Conservation (phyloP, 2,888 invertebrate species). For the Mythimna ferrago region DNA sequence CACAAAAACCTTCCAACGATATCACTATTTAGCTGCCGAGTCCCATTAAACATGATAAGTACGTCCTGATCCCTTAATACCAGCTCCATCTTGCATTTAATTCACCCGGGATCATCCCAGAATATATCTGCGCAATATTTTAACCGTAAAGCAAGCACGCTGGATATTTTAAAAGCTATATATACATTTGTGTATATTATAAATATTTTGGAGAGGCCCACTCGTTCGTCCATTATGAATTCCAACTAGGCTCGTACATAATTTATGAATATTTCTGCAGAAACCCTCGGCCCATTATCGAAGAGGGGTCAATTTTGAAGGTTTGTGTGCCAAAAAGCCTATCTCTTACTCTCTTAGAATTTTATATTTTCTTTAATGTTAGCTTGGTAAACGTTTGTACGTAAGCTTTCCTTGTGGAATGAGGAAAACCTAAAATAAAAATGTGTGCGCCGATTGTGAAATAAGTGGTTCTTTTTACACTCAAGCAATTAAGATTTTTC, state of each 20-base stretch:
- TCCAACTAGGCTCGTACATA: constrained; percentile 59
- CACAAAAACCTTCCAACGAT: constrained; percentile 26
- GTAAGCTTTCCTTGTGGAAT: constrained; percentile 11
- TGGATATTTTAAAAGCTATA: constrained; percentile 52
- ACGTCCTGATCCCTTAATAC: constrained; percentile 28
- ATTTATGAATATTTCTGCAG: constrained; percentile 62
- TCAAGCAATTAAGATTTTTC: constrained; percentile 4
- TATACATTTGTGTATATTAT: constrained; percentile 35
- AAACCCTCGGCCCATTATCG: constrained; percentile 59
- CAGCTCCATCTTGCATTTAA: constrained; percentile 27
- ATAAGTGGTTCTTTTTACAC: not conserved
- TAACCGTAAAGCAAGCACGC: constrained; percentile 19
- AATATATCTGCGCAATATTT: constrained; percentile 41
- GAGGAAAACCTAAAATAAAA: constrained; percentile 26
- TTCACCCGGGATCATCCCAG: constrained; percentile 22
- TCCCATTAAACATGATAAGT: constrained; percentile 39
- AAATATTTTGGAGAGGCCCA: constrained; percentile 53
- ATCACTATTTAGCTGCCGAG: constrained; percentile 28
- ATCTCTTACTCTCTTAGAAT: constrained; percentile 29
- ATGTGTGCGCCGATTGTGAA: not conserved
- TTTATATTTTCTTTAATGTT: constrained; percentile 47
- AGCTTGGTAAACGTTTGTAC: constrained; percentile 27
- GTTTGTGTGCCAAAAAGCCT: constrained; percentile 47
- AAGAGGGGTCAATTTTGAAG: constrained; percentile 59
- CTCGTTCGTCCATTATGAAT: constrained; percentile 58